Base-by-base conservation (phyloP, 2,797 vertebrate genomes). In the Cheirogaleus major region DNA sequence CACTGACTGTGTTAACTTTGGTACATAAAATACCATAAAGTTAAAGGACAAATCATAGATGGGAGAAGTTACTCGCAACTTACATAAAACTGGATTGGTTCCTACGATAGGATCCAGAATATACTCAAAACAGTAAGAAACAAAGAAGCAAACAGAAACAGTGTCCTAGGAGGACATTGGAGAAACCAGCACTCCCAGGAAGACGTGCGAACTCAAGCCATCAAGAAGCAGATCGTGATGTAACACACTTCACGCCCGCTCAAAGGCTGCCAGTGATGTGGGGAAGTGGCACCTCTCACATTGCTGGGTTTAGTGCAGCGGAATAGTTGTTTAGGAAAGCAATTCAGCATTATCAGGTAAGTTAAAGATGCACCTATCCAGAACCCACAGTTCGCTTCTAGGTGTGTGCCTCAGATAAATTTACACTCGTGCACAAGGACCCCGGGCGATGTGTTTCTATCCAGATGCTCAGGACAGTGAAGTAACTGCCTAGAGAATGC, bases 131-230 rank as follows among this genome's bases (percentile, higher is more conserved):
- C 30, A n/a, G 18, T 41, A 41, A 41, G 20, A 70, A 72, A 79
- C 59, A 57, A 1, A 17, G 9, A 32, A 43, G 32, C 27, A 50
- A 76, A 15, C 2, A 59, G 48, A 32, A 38, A 70, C 3, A 81
- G 17, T 2, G 14, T 41, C 23, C 22, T 7, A 22, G 27, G 13
- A n/a, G 75, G 45, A 17, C 0, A 0, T 4, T 12, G 0, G 35
- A 1, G 52, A 69, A 32, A 27, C 20, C 5, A 15, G 14, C 2
- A 55, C 45, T 22, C 32, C 15, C 52, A 18, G 70, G 69, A 20
- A 27, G 48, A 38, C 11, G 2, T 0, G 5, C 35, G n/a, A 3
- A 27, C 69, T 83, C 57, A 65, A 14, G 70, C 20, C 27, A 23
- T 15, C 38, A 22, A 10, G 4, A 15, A 55, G 35, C 55, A 23